Conservation (phyloP, 2,888 invertebrate genomes). For the Tenthredo scrophulariae region DNA sequence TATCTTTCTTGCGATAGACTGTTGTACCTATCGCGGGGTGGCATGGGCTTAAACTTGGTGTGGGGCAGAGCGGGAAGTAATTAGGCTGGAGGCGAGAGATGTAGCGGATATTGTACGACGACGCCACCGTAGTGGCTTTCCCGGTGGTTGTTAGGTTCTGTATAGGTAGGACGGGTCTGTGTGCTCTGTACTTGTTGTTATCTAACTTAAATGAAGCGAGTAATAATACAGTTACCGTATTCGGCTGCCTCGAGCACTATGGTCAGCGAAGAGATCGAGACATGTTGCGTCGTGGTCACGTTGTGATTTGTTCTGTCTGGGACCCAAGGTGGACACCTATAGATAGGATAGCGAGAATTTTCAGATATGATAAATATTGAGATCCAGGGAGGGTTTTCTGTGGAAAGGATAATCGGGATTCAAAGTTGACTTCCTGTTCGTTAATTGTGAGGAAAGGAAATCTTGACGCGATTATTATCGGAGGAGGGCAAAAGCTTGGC, state of each 20-base stretch:
- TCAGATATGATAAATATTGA: neutral
- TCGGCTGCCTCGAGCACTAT: slow-evolving; percentile 57
- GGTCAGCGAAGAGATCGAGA: slow-evolving; percentile 26
- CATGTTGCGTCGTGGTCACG: slow-evolving; percentile 9
- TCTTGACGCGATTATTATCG: slow-evolving; percentile 47
- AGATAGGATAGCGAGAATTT: neutral
- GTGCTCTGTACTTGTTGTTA: slow-evolving; percentile 69
- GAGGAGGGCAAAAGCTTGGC: neutral
- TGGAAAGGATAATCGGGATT: slow-evolving; percentile 9
- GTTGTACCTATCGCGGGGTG: slow-evolving; percentile 57
- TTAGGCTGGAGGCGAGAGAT: slow-evolving; percentile 75
- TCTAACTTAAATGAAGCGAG: slow-evolving; percentile 77
- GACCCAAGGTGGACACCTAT: neutral
- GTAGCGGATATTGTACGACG: slow-evolving; percentile 72
- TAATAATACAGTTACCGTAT: slow-evolving; percentile 75
- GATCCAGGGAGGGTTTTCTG: neutral
- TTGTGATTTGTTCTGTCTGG: neutral
- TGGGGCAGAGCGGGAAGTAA: slow-evolving; percentile 68
- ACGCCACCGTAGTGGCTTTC: slow-evolving; percentile 61
- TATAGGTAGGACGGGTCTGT: slow-evolving; percentile 13
- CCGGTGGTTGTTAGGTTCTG: slow-evolving; percentile 27
- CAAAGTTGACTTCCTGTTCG: slow-evolving; percentile 32
- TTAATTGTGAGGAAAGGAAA: slow-evolving; percentile 33
- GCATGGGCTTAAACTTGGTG: slow-evolving; percentile 49
- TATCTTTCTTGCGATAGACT: slow-evolving; percentile 70